These are phyloP conservation scores for Cardinalis cardinalis DNA, from an alignment of 2,113 vertebrate species.

Conservation along the genomic window DNA sequence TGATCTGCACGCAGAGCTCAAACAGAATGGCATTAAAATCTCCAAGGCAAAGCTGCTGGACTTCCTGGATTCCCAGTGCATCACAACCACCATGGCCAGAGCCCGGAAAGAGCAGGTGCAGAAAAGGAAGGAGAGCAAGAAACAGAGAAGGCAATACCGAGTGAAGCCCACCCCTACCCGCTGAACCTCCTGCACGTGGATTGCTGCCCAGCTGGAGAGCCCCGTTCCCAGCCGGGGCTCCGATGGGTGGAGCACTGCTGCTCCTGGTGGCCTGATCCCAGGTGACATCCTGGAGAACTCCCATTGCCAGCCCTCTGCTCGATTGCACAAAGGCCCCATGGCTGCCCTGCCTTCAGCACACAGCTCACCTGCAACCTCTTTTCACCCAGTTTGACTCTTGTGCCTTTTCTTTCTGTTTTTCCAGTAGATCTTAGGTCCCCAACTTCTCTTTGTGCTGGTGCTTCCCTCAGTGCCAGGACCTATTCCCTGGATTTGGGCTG, in stretches of 20 bases:
- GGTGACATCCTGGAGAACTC: background rate
- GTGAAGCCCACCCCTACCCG: background rate
- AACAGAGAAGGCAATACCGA: slow-evolving; percentile 33
- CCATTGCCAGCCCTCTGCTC: rapidly evolving
- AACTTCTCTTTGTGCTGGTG: background rate
- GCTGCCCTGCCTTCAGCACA: background rate
- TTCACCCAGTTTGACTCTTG: rapidly evolving
- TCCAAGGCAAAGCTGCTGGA: slow-evolving; percentile 82
- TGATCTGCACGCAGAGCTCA: slow-evolving; percentile 81
- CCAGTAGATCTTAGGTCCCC: background rate
- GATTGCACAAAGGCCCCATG: rapidly evolving
- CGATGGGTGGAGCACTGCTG: background rate
- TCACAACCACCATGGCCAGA: slow-evolving; percentile 89
- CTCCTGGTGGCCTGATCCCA: background rate
- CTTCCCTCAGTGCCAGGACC: background rate
- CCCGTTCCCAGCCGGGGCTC: background rate
- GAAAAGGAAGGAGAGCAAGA: slow-evolving; percentile 1
- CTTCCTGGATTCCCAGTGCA: slow-evolving; percentile 89
- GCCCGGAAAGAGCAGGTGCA: slow-evolving; percentile 65
- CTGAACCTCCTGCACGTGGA: background rate
- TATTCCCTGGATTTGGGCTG: background rate
- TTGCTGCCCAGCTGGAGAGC: background rate
- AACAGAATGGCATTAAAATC: slow-evolving; percentile 80
- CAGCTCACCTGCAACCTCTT: background rate
- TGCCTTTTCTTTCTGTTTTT: background rate